Base-by-base conservation (phyloP, 2,888 invertebrate species). In the Drosophila fungiperda region DNA sequence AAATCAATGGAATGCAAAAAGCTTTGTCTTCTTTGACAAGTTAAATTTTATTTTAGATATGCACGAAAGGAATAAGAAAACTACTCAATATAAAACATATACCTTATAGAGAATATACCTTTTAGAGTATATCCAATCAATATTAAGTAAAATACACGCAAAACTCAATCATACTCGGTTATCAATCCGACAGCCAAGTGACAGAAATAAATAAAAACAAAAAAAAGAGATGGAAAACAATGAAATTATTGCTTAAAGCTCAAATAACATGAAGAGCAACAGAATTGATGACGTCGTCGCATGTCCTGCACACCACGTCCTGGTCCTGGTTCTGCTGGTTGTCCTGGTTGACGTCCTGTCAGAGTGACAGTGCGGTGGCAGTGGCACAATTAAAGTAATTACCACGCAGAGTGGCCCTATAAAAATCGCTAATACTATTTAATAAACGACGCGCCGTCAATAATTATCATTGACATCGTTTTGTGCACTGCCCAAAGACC, bases 401-500 rank as follows among this genome's bases (percentile, higher is more conserved):
- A 89, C 74, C 68, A 58, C 48, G 60, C 73, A 29, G 57, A 55
- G 49, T 62, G 82, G 63, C 58, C 61, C 68, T 63, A 85, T 82
- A 85, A 81, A 75, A 78, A 82, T 73, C 67, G 72, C 59, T 80
- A 80, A 73, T 70, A 55, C 65, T 62, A 63, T 71, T 70, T 87
- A 83, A 87, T 77, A 73, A 87, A 83, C 57, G 70, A 61, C 70
- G 53, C 23, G 49, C 15, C n/a, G 20, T 45, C 57, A 35, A 73
- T 87, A 83, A 89, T 87, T 90, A 72, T 74, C 76, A 83, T 80
- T 88, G 89, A 86, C 88, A 88, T 80, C 76, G 63, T 26, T 52
- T 68, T 45, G 42, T 40, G 64, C 45, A 36, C 29, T 15, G 38
- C 23, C 42, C 35, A 48, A 45, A 60, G 4, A 8, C 8, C 54